Evolutionary conservation across 1,140 invertebrate species (phyloP).

Genomic region (Doryteuthis pealeii): DNA sequence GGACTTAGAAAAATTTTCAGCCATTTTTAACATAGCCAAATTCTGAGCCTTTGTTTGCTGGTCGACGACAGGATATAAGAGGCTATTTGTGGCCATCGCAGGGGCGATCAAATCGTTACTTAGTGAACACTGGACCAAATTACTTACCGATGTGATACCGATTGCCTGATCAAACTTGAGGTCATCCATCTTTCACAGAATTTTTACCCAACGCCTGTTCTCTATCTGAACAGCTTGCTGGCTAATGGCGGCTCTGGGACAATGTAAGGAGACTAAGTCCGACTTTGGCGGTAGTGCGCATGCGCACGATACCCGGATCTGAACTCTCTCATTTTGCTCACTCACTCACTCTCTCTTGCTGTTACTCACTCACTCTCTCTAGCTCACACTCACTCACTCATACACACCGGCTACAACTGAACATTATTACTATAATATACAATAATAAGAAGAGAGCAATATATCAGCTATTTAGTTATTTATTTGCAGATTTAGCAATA

Average conservation of each 20-base stretch:
- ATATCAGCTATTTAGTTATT: no score
- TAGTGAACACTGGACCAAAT: neutral
- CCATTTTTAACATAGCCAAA: slow-evolving; percentile 9
- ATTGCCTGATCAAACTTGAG: neutral
- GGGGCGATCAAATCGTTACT: neutral
- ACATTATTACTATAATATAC: no score
- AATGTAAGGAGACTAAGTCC: slow-evolving; percentile 9
- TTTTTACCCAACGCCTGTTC: neutral
- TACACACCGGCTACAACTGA: no score
- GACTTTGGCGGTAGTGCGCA: neutral
- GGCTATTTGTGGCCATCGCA: neutral
- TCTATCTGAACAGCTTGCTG: neutral
- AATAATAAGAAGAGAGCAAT: no score
- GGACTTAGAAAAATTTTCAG: slow-evolving; percentile 11
- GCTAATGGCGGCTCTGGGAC: neutral
- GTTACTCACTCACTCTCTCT: no score
- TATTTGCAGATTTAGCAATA: no score
- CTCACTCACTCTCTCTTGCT: neutral
- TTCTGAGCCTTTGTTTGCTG: neutral
- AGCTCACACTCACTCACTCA: no score
- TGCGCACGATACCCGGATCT: neutral
- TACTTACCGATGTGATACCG: neutral
- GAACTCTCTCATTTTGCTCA: neutral
- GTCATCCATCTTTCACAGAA: neutral
- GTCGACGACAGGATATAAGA: neutral